phyloP scores from a whole-genome alignment of 2,113 vertebrate species.

The Ellobius talpinus region DNA sequence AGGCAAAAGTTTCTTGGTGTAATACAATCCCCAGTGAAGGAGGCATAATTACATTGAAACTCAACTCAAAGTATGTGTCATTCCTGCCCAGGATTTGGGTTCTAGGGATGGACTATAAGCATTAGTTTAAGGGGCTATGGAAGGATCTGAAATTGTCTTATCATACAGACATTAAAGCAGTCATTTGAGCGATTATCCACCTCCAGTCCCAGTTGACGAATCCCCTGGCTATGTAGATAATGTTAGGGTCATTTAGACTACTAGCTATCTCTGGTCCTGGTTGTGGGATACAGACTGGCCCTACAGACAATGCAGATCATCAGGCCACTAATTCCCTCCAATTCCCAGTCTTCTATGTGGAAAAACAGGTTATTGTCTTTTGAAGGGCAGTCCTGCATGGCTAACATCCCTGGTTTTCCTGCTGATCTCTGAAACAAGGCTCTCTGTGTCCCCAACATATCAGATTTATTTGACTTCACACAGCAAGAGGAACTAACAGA shows the following conservation, averaged over 20 bases:
- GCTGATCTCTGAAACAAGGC: not conserved
- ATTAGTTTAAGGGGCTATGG: not conserved
- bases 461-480: not conserved
- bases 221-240: not conserved
- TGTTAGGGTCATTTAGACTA: not conserved
- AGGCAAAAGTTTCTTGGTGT: not conserved
- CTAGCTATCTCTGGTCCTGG: not conserved
- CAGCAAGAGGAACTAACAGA: not conserved
- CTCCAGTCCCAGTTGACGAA: not conserved
- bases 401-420: not conserved
- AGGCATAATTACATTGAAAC: not conserved
- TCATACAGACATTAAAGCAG: not conserved
- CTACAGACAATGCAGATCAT: not conserved
- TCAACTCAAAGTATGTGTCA: not conserved
- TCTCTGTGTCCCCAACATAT: not conserved
- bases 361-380: not conserved
- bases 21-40: not conserved
- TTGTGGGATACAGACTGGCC: not conserved
- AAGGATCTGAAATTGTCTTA: not conserved
- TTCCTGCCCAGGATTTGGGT: not conserved
- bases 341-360: not conserved
- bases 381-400: not conserved
- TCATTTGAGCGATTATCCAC: not conserved
- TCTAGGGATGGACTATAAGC: not conserved
- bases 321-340: not conserved